Base-by-base conservation (phyloP, 2,888 invertebrate species). In the Noctua comes region DNA sequence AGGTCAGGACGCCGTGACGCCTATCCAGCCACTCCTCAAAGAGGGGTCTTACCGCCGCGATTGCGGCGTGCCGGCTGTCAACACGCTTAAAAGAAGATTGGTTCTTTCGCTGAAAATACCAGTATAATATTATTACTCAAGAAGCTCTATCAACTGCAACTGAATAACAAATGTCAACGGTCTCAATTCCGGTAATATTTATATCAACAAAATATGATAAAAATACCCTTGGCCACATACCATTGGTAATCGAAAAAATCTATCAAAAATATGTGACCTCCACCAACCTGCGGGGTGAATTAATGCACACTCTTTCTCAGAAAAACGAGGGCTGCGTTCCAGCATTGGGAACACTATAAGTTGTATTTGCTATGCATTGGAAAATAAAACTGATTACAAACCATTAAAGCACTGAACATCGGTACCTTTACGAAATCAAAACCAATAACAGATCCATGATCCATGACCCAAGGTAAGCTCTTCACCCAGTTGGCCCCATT, bases 401-500 rank as follows among this genome's bases (percentile, higher is more conserved):
- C 13, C 1, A 57, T 27, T 0, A 16, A 27, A 59, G 24, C 59
- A 2, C 27, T 59, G 16, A 16, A 59, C 0, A 18, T 18, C 27
- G 27, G 27, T 18, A n/a, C 27, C 7, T 27, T 59, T 16, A 8
- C 59, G 59, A 18, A 16, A 59, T 57, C 16, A 59, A 27, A 59
- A 27, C 27, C 59, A 59, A 59, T 59, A 27, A 16, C 27, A 7
- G 59, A 59, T 27, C 27, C 27, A 27, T 4, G 54, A 13, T 57
- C 13, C 16, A 59, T 18, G 24, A 51, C 8, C 16, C 31, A 64
- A 75, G 54, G 54, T 40, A n/a, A 57, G 7, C 18, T 73, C 48
- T 57, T 82, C 11, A 83, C 73, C 84, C 46, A 75, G n/a, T 83
- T 83, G 66, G 51, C 75, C 51, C 27, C 43, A 74, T 64, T 66